phyloP scores from a whole-genome alignment of 2,888 invertebrate genomes.

The Andrena flavipes region DNA sequence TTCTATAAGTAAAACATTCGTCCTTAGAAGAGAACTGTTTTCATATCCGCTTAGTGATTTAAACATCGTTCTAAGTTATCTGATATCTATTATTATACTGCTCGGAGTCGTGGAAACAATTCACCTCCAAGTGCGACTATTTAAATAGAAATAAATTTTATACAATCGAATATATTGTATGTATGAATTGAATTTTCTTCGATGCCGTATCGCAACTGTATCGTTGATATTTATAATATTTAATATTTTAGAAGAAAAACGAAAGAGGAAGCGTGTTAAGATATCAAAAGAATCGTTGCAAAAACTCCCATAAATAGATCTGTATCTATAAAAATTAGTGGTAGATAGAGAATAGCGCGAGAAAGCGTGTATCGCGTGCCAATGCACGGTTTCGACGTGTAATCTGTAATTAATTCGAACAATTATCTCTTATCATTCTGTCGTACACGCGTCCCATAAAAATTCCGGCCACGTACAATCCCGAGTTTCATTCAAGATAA shows the following conservation, averaged over 20 bases:
- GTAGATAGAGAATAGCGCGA: constrained; percentile 47
- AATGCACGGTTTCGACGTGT: constrained; percentile 12
- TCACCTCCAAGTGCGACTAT: neutral
- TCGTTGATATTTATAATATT: neutral
- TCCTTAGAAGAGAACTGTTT: neutral
- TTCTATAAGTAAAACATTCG: neutral
- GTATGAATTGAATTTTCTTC: neutral
- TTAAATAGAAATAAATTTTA: neutral
- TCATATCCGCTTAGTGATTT: neutral
- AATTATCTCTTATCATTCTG: constrained; percentile 29
- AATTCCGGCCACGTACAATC: neutral
- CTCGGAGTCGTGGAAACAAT: too few relatives aligned
- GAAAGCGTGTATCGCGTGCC: constrained; percentile 34
- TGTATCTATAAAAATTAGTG: neutral
- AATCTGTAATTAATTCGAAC: constrained; percentile 23
- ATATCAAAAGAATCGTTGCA: neutral
- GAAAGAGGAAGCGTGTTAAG: neutral
- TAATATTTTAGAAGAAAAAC: neutral
- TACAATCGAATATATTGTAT: neutral
- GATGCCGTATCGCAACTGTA: neutral
- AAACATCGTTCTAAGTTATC: neutral
- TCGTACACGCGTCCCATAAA: neutral
- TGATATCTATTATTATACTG: neutral
- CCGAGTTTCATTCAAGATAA: constrained; percentile 9
- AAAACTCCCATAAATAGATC: neutral